Evolutionary conservation across 2,797 vertebrate genomes (phyloP), one percentile per base, ranked within the genome.

Genomic region (Phataginus tricuspis): DNA sequence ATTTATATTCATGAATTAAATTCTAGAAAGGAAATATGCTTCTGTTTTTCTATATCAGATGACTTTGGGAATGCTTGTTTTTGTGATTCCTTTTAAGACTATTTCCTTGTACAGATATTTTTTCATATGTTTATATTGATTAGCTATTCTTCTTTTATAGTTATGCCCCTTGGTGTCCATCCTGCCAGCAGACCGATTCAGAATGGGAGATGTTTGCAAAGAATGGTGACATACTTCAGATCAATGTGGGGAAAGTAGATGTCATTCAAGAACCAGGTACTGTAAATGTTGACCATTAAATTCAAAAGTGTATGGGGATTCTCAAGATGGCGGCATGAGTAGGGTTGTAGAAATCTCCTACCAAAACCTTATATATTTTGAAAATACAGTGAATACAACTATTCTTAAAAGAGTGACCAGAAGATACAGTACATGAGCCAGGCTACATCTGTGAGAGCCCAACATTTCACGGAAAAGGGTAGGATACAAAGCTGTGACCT

Each of bases 141-240:
- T 69, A 72, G 69, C 34, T 79, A 1, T 97, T 96, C 8, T 78
- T 90, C 53, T 93, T 87, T 86, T 92, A 9, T 49, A 99, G 99
- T 95, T 99, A 99, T 59, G 99, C 99, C 34, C 99, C 99, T 0
- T 99, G 99, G 99, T 99, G 99, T 95, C 99, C 99, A 39, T 99
- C 99, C 5, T 99, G 99, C 61, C 99, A 99, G 92, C 99, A 99
- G 98, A 98, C 99, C 42, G 99, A 99, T 93, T 86, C 96, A 0
- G 98, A 98, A 1, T 99, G 99, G 99, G 99, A 99, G 90, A 97
- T 89, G 49, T 99, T 99, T 69, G 99, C 98, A 9, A 98, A 97
- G 97, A 98, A 98, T 53, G 98, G 99, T 0, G 74, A 98, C 31
- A 96, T 7, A 25, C 98, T 99, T n/a, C 98, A 98, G 68, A 97